Evolutionary conservation across 2,113 vertebrate genomes (phyloP).

Genomic region (Alces alces): DNA sequence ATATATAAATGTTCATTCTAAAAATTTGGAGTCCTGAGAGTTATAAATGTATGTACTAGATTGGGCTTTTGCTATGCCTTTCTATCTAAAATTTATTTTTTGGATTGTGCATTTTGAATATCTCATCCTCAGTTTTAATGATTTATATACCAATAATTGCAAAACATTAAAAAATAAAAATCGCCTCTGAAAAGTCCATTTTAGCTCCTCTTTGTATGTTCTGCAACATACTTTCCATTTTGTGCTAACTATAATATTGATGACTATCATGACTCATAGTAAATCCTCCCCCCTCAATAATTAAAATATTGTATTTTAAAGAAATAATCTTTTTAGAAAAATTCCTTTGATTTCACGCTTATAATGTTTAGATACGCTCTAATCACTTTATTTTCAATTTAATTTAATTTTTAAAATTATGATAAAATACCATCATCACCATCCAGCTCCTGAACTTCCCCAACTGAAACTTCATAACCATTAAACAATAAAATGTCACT

Average conservation of each 20-base stretch:
- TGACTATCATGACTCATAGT: background rate
- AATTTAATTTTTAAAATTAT: background rate
- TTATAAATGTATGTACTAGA: background rate
- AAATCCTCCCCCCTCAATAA: background rate
- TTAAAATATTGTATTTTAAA: background rate
- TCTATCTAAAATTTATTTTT: background rate
- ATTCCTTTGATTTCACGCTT: background rate
- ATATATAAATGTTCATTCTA: background rate
- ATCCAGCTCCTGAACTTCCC: background rate
- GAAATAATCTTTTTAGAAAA: background rate
- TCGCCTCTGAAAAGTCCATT: background rate
- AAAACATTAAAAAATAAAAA: background rate
- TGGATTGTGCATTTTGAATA: background rate
- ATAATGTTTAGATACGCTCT: background rate
- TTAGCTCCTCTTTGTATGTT: background rate
- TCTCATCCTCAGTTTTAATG: background rate
- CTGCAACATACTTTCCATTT: background rate
- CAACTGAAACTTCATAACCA: background rate
- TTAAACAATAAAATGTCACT: background rate
- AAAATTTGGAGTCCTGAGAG: background rate
- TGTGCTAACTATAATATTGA: background rate
- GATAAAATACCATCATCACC: background rate
- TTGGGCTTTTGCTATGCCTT: background rate
- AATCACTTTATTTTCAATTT: background rate
- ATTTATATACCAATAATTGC: background rate